Evolutionary conservation across 2,888 invertebrate species (phyloP), one percentile per base, ranked within the genome.

Genomic region (Cephalotes varians): DNA sequence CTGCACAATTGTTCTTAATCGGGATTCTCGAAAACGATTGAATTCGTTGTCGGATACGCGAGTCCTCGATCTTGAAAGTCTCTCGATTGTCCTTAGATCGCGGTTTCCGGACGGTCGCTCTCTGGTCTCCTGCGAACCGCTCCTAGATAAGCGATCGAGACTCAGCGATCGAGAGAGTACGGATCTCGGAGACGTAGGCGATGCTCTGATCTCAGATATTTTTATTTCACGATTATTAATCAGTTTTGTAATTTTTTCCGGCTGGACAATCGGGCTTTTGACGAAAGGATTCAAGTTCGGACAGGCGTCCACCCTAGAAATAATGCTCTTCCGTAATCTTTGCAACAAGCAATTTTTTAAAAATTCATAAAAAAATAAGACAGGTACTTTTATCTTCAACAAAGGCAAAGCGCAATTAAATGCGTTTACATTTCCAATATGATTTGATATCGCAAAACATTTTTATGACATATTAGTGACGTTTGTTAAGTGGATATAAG

Each of bases 291-390:
- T 69, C 49, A 87, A 86, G 44, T 94, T 94, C 2, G 94, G 93
- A 49, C 93, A 94, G 44, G 92, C 92, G 51, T 94, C 94, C 31
- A 93, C 90, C 76, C 94, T 94, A 82, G 40, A 77, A 87, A 49
- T 1, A 28, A 51, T 37, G 12, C 1, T 37, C 34, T 47, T 18
- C 3, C 64, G 3, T 34, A 76, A 72, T 64, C 21, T 34, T 76
- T 18, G 25, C 9, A 12, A 62, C 1, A 28, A 47, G 25, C 21
- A 7, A 67, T 72, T 37, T 34, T 15, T 40, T 21, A 44, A 56
- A 40, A 54, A 18, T 54, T 49, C 25, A 58, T 25, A 31, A 31
- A 12, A n/a, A 15, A n/a, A 3, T 5, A 47, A 49, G 6, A n/a
- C n/a, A 3, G 9, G 2, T n/a, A 0, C 1, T 49, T 51, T 69